Conservation (phyloP, 2,113 vertebrate species). For the Myotis lucifugus region DNA sequence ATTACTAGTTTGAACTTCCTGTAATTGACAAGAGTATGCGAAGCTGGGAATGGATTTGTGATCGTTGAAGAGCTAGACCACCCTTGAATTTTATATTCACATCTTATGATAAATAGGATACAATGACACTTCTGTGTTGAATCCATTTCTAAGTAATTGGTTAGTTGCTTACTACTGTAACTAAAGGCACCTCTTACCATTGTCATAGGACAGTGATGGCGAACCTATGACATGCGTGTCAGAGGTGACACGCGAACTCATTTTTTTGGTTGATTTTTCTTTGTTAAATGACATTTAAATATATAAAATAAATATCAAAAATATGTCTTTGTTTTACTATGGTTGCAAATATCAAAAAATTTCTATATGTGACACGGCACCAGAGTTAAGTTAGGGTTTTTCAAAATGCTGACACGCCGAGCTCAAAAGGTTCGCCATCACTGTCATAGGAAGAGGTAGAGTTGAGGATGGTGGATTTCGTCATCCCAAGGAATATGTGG, state of each 20-base stretch:
- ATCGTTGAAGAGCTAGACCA: background rate
- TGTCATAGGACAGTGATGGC: too few relatives aligned
- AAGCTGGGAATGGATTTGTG: background rate
- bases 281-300: too few relatives aligned
- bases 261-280: too few relatives aligned
- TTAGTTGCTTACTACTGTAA: background rate
- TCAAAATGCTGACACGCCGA: too few relatives aligned
- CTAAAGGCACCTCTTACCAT: background rate
- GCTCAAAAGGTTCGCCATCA: too few relatives aligned
- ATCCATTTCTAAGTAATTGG: background rate
- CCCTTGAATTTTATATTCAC: background rate
- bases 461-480: background rate
- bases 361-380: too few relatives aligned
- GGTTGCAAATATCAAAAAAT: too few relatives aligned
- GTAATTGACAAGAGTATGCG: background rate
- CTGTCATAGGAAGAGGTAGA: background rate
- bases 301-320: too few relatives aligned
- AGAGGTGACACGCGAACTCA: too few relatives aligned
- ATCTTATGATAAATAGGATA: background rate
- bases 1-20: background rate
- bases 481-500: background rate
- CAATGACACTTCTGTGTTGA: background rate
- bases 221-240: too few relatives aligned
- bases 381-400: too few relatives aligned
- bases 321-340: too few relatives aligned